These are phyloP conservation scores for Nerophis ophidion DNA, from an alignment of 2,113 vertebrate genomes.

Conservation along the genomic window DNA sequence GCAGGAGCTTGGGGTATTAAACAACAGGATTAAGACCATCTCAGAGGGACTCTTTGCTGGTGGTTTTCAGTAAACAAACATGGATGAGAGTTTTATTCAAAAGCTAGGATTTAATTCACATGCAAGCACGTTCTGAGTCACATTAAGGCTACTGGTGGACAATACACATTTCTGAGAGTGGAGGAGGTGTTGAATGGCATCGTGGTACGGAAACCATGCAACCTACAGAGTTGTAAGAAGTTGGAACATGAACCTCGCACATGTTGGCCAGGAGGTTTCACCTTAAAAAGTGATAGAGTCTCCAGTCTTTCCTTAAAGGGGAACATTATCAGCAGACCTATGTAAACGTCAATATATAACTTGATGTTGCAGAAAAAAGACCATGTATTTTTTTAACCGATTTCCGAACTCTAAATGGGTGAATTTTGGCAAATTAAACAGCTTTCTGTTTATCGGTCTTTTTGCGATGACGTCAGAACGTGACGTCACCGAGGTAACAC, in stretches of 20 bases:
- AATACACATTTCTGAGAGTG: constrained; percentile 18
- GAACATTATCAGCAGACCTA: no score
- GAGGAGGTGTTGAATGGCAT: constrained; percentile 18
- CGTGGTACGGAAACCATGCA: not conserved
- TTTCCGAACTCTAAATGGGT: no score
- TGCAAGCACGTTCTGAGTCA: constrained; percentile 7
- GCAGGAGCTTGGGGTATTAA: constrained; percentile 28
- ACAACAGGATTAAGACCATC: constrained; percentile 42
- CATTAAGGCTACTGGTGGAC: constrained; percentile 20
- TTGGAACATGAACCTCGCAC: constrained; percentile 18
- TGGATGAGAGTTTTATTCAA: constrained; percentile 34
- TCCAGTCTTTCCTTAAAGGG: no score
- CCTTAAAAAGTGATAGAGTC: not conserved
- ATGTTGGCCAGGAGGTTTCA: constrained; percentile 18
- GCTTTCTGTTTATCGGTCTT: no score
- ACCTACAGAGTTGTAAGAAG: constrained; percentile 9
- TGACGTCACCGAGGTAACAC: no score
- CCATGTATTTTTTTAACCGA: no score
- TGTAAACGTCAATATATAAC: no score
- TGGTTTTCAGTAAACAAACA: constrained; percentile 39
- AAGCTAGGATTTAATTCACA: constrained; percentile 27
- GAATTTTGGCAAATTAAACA: no score
- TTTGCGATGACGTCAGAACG: no score
- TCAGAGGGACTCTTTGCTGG: constrained; percentile 29
- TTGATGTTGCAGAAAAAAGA: no score